Base-by-base conservation (phyloP, 2,888 invertebrate species). In the Aplocera efformata region DNA sequence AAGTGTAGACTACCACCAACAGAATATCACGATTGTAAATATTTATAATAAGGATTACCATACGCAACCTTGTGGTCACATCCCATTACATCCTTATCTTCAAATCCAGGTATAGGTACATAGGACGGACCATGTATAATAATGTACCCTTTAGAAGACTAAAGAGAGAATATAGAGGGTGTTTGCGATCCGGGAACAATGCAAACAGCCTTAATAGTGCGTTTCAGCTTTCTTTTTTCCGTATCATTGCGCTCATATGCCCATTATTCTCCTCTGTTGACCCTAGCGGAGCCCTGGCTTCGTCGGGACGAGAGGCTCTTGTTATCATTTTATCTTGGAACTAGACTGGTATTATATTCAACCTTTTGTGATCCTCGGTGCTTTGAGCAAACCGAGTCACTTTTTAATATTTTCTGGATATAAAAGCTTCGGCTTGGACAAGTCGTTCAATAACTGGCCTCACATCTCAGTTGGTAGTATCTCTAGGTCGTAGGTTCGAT, bases 131-230 rank as follows among this genome's bases (percentile, higher is more conserved):
- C 49, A 46, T 48, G 53, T 63, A 42, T 58, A 66, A 55, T 63
- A 62, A 62, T 62, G 54, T 50, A 42, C 53, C 53, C 56, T 43
- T 56, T 51, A 42, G 32, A 56, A 44, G 39, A 52, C 49, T 63
- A 61, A 57, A 58, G 50, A 17, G 56, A 53, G 55, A 47, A 39
- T 49, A 41, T 39, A 32, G 48, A 56, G 56, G 39, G 42, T 63
- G 61, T 70, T 64, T 65, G 53, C 53, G 50, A 53, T 43, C 54
- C 56, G 48, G 48, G 47, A 48, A 62, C 57, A 62, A 55, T 60
- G 70, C 65, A 71, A 76, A 74, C 68, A 69, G 60, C 58, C 61
- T 64, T 70, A 67, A 67, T 68, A 71, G 75, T 67, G 55, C 55
- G 63, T 73, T 74, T 63, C 60, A 70, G 60, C 58, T 63, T 67